These are phyloP conservation scores for Hyperopisus bebe DNA, from an alignment of 2,113 vertebrate genomes.

Conservation along the genomic window DNA sequence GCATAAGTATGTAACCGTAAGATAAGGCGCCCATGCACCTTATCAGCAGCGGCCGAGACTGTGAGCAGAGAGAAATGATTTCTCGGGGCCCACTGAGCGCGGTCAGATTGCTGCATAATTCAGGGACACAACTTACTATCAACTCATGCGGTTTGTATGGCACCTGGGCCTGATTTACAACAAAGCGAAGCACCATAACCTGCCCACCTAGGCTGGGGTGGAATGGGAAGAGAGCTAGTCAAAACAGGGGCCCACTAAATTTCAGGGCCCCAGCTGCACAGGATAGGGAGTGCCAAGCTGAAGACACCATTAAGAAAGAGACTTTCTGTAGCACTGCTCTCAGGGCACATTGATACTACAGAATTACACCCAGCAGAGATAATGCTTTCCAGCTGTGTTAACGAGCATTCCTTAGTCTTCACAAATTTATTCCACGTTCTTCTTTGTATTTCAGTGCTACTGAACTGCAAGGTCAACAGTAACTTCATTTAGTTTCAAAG, in stretches of 20 bases:
- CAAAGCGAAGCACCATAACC: neutral
- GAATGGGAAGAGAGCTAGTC: neutral
- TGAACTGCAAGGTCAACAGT: neutral
- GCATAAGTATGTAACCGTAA: neutral
- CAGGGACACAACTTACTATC: neutral
- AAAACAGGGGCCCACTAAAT: neutral
- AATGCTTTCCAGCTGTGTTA: neutral
- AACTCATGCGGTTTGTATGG: neutral
- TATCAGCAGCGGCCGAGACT: neutral
- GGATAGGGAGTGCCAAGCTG: neutral
- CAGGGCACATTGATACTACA: neutral
- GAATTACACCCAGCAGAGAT: neutral
- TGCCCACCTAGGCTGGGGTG: neutral
- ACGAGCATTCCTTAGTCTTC: neutral
- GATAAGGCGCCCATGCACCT: neutral
- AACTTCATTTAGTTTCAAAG: neutral
- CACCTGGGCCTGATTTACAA: neutral
- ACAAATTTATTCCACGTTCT: neutral
- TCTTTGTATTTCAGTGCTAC: neutral
- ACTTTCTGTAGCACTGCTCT: neutral
- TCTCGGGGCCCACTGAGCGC: neutral
- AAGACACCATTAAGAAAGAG: neutral
- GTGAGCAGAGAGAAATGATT: neutral
- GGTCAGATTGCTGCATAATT: neutral
- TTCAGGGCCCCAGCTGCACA: neutral